Conservation (phyloP, 2,113 vertebrate genomes). For the Glaucidium brasilianum region DNA sequence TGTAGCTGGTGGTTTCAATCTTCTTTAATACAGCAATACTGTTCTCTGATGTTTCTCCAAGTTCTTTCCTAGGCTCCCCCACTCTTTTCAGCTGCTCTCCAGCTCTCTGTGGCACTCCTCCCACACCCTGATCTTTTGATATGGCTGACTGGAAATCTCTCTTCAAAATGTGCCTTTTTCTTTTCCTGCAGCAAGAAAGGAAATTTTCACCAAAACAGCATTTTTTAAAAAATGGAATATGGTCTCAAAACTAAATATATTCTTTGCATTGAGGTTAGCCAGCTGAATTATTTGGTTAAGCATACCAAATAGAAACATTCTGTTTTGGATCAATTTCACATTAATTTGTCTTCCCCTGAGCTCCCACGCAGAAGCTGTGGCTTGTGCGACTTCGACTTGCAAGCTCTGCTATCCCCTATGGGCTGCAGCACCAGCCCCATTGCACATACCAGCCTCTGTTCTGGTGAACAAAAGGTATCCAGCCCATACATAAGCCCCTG, state of each 20-base stretch:
- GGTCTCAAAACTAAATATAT: neutral
- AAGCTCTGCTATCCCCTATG: neutral
- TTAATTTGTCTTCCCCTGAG: neutral
- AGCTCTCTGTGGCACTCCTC: constrained; percentile 35
- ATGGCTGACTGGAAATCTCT: constrained; percentile 10
- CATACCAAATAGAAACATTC: neutral
- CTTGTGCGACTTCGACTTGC: neutral
- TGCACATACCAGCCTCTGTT: neutral
- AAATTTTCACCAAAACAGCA: neutral
- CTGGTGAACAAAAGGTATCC: neutral
- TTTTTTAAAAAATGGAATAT: neutral
- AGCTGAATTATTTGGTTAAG: constrained; percentile 5
- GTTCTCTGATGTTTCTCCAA: constrained; percentile 19
- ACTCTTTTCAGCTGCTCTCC: neutral
- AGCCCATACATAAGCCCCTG: neutral
- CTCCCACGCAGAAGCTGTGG: neutral
- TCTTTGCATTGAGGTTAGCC: neutral
- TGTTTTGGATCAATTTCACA: neutral
- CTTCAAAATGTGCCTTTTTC: neutral
- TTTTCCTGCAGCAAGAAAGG: neutral
- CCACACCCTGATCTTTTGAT: constrained; percentile 40
- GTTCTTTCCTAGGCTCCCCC: neutral
- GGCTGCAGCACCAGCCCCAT: neutral
- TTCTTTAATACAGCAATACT: neutral
- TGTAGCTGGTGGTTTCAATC: neutral